Base-by-base conservation (phyloP, 2,797 vertebrate genomes). In the Salarias fasciatus region DNA sequence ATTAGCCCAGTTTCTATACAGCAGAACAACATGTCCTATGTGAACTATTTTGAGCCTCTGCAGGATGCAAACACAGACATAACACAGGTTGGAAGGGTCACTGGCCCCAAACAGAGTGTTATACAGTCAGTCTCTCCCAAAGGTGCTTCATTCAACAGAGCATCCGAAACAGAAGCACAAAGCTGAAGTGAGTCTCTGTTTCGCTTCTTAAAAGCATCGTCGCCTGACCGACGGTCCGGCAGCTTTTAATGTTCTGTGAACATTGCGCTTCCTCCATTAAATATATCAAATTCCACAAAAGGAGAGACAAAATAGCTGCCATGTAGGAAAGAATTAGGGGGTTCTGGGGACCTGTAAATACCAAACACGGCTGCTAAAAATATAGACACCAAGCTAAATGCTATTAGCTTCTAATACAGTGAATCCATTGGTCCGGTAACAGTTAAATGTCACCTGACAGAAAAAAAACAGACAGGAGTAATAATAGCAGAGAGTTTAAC, bases 231-330 rank as follows among this genome's bases (percentile, higher is more conserved):
- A 58, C 11, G 0, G 40, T 78, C 42, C 62, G 77, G 77, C 58
- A 76, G 51, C 63, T 63, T 83, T 56, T 41, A 69, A 81, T 80
- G 82, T 73, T 73, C 77, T 78, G 61, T 72, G 37, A 77, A 73
- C 69, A 49, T 70, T 44, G 46, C n/a, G 15, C 62, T 65, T 75
- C 52, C 58, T 73, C 67, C 15, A 13, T 45, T 37, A 29, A 35
- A 42, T 52, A 53, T 18, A 46, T 14, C 38, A 11, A 38, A 38
- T 38, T 14, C 47, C 47, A 29, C 13, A 13, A 30, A 52, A 53
- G 51, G 9, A 5, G 18, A n/a, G 12, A 28, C 42, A 43, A 46
- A 59, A 33, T 5, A 4, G 35, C 14, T 31, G 38, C 44, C 30
- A 33, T 43, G 57, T 12, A 18, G 37, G n/a, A 48, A 33, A 37